A percentile compares a stretch with the other conserved stretches of the same genome.
Conservation (phyloP, 2,888 invertebrate genomes). For the Fissipunctia ypsillon region DNA sequence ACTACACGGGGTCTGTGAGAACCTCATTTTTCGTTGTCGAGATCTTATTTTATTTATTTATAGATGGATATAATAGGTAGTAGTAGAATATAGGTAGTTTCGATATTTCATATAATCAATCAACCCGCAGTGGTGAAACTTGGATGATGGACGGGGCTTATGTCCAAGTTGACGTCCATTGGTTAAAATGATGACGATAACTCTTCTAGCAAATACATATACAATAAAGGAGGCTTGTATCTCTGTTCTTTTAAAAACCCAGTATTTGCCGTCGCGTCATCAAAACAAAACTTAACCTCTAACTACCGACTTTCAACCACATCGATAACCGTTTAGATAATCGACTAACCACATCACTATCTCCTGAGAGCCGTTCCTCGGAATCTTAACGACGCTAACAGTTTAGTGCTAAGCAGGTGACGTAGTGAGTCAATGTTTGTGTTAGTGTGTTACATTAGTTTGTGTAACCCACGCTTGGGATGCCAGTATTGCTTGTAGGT, state of each 20-base stretch:
- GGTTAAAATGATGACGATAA: background rate
- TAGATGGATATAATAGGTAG: background rate
- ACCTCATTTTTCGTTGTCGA: background rate
- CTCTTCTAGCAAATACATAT: background rate
- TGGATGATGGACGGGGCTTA: background rate
- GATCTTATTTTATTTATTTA: background rate
- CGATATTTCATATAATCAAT: background rate
- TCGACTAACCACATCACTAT: constrained; percentile 51
- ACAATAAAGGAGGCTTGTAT: background rate
- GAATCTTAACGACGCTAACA: constrained; percentile 79
- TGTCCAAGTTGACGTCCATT: background rate
- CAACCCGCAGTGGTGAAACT: background rate
- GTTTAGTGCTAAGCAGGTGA: constrained; percentile 74
- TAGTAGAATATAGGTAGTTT: background rate
- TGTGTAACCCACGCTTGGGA: constrained; percentile 59
- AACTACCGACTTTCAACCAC: constrained; percentile 6
- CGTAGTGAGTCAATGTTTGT: constrained; percentile 70
- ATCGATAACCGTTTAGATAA: constrained; percentile 47
- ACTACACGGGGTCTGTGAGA: background rate
- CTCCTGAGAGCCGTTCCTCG: constrained; percentile 51
- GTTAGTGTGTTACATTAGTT: constrained; percentile 66
- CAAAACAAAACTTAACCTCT: constrained; percentile 12
- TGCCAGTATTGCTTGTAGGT: constrained; percentile 12
- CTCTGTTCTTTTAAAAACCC: background rate
- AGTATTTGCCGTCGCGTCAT: too few species aligned